phyloP scores from a whole-genome alignment of 2,113 vertebrate genomes.

The Ursus arctos region DNA sequence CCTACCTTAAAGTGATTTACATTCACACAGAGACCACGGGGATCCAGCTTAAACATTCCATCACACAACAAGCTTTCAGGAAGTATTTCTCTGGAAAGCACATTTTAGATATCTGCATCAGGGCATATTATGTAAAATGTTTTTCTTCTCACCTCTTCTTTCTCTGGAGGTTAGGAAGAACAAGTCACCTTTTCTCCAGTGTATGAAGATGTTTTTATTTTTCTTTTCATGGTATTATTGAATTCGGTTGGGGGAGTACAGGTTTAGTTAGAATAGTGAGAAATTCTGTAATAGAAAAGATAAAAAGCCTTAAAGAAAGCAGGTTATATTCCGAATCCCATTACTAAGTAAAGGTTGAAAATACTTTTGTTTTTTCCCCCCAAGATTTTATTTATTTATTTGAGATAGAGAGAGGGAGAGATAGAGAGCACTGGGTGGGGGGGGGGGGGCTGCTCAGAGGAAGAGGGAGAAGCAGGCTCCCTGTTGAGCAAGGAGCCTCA shows the following conservation, averaged over 20 bases:
- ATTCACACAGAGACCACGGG: background rate
- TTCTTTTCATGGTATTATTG: conserved; percentile 1
- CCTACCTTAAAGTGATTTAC: conserved; percentile 70
- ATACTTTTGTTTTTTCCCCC: background rate
- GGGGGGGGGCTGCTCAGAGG: background rate
- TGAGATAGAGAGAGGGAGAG: background rate
- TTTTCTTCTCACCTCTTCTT: background rate
- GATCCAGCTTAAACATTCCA: background rate
- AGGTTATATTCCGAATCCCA: background rate
- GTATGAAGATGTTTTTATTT: background rate
- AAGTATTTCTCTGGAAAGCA: conserved; percentile 19
- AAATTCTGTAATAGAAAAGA: conserved; percentile 32
- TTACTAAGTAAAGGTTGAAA: background rate
- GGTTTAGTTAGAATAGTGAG: background rate
- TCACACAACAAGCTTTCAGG: background rate
- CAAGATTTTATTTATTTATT: background rate
- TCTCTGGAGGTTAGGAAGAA: background rate
- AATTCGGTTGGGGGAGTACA: background rate
- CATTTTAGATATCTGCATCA: background rate
- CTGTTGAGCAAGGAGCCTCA: background rate
- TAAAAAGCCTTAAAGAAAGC: background rate
- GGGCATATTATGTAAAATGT: background rate
- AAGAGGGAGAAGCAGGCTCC: background rate
- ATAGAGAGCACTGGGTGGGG: background rate
- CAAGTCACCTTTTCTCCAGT: background rate